phyloP scores from a whole-genome alignment of 1,140 invertebrate species.

The Scaptomyza pallida region DNA sequence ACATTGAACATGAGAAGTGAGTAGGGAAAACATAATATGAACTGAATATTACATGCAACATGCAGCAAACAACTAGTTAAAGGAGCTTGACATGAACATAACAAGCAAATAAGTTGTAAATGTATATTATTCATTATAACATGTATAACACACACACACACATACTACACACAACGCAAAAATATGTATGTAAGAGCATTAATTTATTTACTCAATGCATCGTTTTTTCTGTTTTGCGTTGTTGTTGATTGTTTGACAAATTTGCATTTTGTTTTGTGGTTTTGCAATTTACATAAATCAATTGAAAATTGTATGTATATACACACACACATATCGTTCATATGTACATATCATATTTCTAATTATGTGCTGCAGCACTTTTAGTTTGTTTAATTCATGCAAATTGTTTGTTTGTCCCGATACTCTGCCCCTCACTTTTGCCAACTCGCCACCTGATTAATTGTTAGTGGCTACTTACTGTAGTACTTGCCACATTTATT shows the following conservation, averaged over 20 bases:
- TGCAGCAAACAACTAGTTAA: constrained; percentile 10
- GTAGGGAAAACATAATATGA: constrained; percentile 31
- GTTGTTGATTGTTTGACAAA: constrained; percentile 42
- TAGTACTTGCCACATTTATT: constrained; percentile 28
- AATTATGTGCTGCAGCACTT: constrained; percentile 76
- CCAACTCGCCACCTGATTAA: constrained; percentile 61
- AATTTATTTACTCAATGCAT: constrained; percentile 58
- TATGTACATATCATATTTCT: constrained; percentile 64
- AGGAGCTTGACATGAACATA: constrained; percentile 43
- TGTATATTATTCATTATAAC: constrained; percentile 40
- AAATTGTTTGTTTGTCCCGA: constrained; percentile 55
- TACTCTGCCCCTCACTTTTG: background rate
- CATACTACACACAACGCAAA: background rate
- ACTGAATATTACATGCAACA: constrained; percentile 21
- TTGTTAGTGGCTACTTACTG: constrained; percentile 59
- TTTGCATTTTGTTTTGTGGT: constrained; percentile 71
- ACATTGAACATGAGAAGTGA: background rate
- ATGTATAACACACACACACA: constrained; percentile 8
- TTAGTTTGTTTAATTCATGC: constrained; percentile 75
- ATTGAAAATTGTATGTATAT: constrained; percentile 56
- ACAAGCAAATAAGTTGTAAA: constrained; percentile 62
- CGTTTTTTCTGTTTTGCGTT: constrained; percentile 1
- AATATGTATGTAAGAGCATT: constrained; percentile 30
- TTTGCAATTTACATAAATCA: constrained; percentile 79
- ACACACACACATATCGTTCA: background rate